These are phyloP conservation scores for Cinclus cinclus DNA, from an alignment of 2,113 vertebrate genomes.

Conservation along the genomic window DNA sequence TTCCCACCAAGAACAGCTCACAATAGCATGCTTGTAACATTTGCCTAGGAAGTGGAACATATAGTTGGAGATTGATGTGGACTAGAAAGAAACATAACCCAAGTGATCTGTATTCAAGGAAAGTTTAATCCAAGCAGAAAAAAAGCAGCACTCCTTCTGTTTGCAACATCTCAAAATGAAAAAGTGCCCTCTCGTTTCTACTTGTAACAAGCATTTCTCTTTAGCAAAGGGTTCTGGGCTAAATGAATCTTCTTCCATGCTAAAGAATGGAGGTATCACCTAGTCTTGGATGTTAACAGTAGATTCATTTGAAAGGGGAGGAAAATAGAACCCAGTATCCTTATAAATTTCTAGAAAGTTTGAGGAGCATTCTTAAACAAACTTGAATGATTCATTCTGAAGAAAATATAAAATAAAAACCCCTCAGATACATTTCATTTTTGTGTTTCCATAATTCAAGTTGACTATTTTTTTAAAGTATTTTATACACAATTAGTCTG, in stretches of 20 bases:
- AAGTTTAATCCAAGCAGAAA: not conserved
- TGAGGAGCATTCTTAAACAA: not conserved
- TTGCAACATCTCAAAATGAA: not conserved
- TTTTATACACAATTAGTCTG: conserved; percentile 41
- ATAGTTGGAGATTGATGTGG: not conserved
- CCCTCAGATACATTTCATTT: conserved; percentile 3
- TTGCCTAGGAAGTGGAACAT: not conserved
- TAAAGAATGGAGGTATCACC: not conserved
- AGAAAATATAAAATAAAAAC: conserved; percentile 24
- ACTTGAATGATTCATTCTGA: not conserved
- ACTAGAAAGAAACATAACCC: not conserved
- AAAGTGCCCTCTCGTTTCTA: not conserved
- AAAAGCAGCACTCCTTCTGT: not conserved
- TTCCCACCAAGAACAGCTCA: not conserved
- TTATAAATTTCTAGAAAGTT: not conserved
- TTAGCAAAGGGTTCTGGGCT: not conserved
- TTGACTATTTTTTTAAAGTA: conserved; percentile 52
- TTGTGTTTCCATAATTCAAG: conserved; percentile 21
- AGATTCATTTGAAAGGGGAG: not conserved
- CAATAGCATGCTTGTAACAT: not conserved
- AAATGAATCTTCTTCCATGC: not conserved
- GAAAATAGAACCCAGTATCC: not conserved
- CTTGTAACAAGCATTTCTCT: not conserved
- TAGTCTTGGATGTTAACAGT: not conserved
- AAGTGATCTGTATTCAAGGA: not conserved